Evolutionary conservation across 2,888 invertebrate genomes (phyloP).

Genomic region (Acheta domesticus): DNA sequence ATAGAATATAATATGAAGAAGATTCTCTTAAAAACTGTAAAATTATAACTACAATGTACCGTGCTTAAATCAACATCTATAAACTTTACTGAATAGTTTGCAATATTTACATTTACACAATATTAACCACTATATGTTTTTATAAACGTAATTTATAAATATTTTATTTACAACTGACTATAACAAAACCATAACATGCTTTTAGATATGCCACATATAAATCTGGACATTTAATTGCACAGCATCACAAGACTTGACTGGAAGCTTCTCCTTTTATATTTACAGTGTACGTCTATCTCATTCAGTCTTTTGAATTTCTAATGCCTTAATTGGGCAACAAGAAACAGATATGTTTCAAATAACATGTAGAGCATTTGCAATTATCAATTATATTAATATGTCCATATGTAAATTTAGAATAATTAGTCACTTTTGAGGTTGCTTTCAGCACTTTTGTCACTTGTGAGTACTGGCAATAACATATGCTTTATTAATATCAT

Average conservation of each 20-base stretch:
- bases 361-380: too few species aligned
- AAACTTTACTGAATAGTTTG: neutral
- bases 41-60: neutral
- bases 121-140: neutral
- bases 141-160: neutral
- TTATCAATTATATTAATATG: too few species aligned
- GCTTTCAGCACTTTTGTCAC: too few species aligned
- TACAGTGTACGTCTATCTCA: too few species aligned
- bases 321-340: too few species aligned
- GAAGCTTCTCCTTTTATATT: neutral
- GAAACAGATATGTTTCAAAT: too few species aligned
- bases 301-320: too few species aligned
- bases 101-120: neutral
- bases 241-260: neutral
- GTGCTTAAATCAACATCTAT: neutral
- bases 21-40: neutral
- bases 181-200: neutral
- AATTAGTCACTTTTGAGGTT: too few species aligned
- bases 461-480: too few species aligned
- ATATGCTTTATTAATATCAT: too few species aligned
- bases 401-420: too few species aligned
- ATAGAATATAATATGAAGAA: neutral
- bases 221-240: neutral
- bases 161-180: conserved; percentile 4
- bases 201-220: neutral